Base-by-base conservation (phyloP, 2,888 invertebrate genomes). In the Amphiduros pacificus region DNA sequence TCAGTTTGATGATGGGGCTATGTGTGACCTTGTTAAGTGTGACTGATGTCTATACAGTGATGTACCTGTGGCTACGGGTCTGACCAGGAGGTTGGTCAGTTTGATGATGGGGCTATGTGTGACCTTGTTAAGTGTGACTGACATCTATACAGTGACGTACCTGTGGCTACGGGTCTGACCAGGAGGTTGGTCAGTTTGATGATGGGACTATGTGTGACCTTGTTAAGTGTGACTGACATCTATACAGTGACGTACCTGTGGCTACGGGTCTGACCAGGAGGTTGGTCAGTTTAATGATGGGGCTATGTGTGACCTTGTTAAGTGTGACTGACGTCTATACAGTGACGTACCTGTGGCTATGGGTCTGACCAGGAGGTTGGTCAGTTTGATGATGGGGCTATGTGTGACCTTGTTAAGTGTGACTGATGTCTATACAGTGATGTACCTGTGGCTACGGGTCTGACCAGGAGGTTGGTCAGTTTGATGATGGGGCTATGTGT, bases 211-310 rank as follows among this genome's bases (percentile, higher is more conserved):
- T 89, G 86, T 20, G 85, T 85, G 60, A 77, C 75, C 61, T 80
- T 81, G n/a, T n/a, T n/a, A n/a, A n/a, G n/a, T n/a, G n/a, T n/a
- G n/a, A n/a, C n/a, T n/a, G n/a, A n/a, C n/a, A n/a, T n/a, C n/a
- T n/a, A n/a, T n/a, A n/a, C n/a, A n/a, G n/a, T n/a, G n/a, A 74
- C 80, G 79, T 78, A 89, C 89, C 88, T 64, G 91, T 91, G 49
- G 94, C 93, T 75, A 92, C 92, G 75, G 89, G 89, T 71, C 93
- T 87, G 68, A 91, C 90, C 73, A 93, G 85, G 44, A 93, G 87
- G 72, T 90, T 90, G 70, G 89, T 89, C 66, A 93, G 88, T 80
- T 89, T 89, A 75, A 94, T 90, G 65, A 94, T 89, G n/a, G 94
- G 94, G 76, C 89, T 89, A 72, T 89, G 86, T 20, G 85, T 85